Conservation (phyloP, 2,113 vertebrate species). For the Nannospalax galili region DNA sequence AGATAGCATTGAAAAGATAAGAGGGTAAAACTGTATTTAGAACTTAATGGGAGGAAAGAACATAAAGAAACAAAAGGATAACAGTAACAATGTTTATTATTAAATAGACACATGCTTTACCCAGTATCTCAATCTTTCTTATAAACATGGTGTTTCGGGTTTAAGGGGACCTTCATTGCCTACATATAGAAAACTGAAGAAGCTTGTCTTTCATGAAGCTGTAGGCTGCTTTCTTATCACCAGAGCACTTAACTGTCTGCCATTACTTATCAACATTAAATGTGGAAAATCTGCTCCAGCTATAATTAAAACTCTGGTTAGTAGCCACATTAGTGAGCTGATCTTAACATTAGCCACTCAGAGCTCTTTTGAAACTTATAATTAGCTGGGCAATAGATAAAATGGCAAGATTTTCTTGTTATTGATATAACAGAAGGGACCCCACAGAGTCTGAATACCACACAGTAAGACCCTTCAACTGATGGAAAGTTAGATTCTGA, state of each 20-base stretch:
- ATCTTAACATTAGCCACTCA: slow-evolving; percentile 14
- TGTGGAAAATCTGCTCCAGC: slow-evolving; percentile 16
- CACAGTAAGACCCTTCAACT: not conserved
- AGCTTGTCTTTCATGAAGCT: not conserved
- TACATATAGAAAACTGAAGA: not conserved
- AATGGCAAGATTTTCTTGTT: slow-evolving; percentile 27
- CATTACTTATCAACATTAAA: slow-evolving; percentile 27
- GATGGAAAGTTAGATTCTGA: not conserved
- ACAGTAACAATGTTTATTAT: not conserved
- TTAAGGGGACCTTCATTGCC: not conserved
- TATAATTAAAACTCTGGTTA: slow-evolving; percentile 62
- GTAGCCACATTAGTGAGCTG: slow-evolving; percentile 20
- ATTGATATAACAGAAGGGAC: not conserved
- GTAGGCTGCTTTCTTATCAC: slow-evolving; percentile 38
- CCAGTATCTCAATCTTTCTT: not conserved
- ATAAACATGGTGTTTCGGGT: not conserved
- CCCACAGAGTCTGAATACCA: not conserved
- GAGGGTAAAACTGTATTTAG: not conserved
- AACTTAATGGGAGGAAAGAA: not conserved
- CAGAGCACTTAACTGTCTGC: slow-evolving; percentile 9
- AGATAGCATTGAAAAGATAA: not conserved
- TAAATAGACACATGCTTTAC: not conserved
- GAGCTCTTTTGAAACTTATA: slow-evolving; percentile 54
- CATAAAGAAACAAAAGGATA: not conserved
- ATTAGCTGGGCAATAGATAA: slow-evolving; percentile 52